Conservation (phyloP, 2,888 invertebrate genomes). For the Idaea biselata region DNA sequence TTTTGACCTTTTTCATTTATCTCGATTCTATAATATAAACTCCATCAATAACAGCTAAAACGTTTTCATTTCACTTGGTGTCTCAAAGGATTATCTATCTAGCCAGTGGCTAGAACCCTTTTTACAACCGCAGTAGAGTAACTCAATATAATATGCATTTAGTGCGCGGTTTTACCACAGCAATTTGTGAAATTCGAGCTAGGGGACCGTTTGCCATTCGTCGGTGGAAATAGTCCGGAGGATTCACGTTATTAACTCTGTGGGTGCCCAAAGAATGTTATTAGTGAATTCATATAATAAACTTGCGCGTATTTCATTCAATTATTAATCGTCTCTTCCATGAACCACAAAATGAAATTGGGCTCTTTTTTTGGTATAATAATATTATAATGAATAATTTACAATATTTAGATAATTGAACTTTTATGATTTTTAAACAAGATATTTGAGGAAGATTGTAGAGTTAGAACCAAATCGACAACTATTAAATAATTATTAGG, state of each 20-base stretch:
- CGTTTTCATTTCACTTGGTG: conserved; percentile 7
- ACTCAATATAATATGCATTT: conserved; percentile 38
- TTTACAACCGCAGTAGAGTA: conserved; percentile 35
- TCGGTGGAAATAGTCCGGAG: conserved; percentile 27
- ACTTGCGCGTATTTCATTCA: conserved; percentile 11
- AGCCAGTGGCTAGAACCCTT: conserved; percentile 29
- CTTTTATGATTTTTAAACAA: too few relatives aligned
- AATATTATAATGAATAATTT: too few relatives aligned
- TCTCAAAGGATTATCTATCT: conserved; percentile 28
- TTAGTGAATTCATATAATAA: conserved; percentile 38
- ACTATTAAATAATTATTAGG: too few relatives aligned
- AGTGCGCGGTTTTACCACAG: conserved; percentile 32
- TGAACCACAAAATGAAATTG: not conserved
- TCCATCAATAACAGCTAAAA: not conserved
- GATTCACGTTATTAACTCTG: conserved; percentile 37
- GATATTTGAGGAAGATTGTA: too few relatives aligned
- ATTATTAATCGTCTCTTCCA: not conserved
- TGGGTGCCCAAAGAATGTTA: conserved; percentile 39
- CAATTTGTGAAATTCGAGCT: conserved; percentile 44
- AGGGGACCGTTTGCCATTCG: conserved; percentile 37
- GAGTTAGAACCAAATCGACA: too few relatives aligned
- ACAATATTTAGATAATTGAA: too few relatives aligned
- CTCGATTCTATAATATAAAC: not conserved
- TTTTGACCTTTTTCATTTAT: not conserved
- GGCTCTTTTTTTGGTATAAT: not conserved